These are phyloP conservation scores for Lasioglossum vierecki DNA, from an alignment of 2,888 invertebrate species.

Conservation along the genomic window DNA sequence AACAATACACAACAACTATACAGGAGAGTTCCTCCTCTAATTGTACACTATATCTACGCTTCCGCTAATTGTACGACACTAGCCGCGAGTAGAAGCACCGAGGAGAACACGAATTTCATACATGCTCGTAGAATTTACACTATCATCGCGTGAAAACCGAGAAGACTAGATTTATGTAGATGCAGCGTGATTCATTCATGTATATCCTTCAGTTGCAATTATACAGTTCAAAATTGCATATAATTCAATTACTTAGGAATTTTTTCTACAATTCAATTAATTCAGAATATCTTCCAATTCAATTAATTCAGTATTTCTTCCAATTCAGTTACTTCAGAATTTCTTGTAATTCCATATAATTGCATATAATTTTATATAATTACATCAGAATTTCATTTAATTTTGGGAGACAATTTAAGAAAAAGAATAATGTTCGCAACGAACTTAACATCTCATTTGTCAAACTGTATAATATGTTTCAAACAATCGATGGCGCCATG, in stretches of 20 bases:
- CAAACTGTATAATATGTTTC: neutral
- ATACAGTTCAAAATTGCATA: neutral
- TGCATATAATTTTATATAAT: too few relatives aligned
- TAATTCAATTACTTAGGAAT: too few relatives aligned
- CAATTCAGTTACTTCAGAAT: too few relatives aligned
- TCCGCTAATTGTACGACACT: neutral
- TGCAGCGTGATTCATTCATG: neutral
- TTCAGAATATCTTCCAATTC: too few relatives aligned
- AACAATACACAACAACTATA: neutral
- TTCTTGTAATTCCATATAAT: too few relatives aligned
- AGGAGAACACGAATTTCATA: neutral
- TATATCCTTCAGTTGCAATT: neutral
- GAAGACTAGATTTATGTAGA: neutral
- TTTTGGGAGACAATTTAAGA: too few relatives aligned
- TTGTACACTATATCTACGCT: neutral
- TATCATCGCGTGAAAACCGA: neutral
- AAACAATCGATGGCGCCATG: neutral
- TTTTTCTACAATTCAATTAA: too few relatives aligned
- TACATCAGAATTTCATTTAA: neutral
- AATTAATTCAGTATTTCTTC: too few relatives aligned
- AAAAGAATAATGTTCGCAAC: too few relatives aligned
- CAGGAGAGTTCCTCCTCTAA: neutral
- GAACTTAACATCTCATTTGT: neutral
- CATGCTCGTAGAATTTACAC: neutral
- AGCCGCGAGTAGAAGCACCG: neutral